Base-by-base conservation (phyloP, 2,797 vertebrate genomes). In the Crocidura indochinensis region DNA sequence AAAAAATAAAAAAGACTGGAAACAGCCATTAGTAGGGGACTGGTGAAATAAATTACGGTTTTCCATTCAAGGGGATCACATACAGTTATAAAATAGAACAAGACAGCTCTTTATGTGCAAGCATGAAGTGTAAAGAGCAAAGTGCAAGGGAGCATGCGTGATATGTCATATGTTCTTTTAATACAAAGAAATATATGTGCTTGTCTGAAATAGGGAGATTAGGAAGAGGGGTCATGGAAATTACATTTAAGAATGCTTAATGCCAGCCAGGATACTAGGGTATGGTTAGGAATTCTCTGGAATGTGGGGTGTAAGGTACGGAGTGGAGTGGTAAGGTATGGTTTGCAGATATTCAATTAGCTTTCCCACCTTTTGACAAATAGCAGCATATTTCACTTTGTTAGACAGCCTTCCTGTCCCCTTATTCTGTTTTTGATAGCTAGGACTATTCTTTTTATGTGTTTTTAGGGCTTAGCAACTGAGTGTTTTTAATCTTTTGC, bases 31-130 rank as follows among this genome's bases (percentile, higher is more conserved):
- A 75, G 0, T 65, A 68, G 89, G n/a, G n/a, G n/a, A 53, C 38
- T 80, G 81, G 62, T 79, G 90, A 88, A 90, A 84, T 81, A 91
- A 92, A 86, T 92, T 92, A 83, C 60, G 62, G 38, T 56, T 77
- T 88, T 79, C 47, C 67, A 73, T 84, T 78, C 64, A 69, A 3
- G 49, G 47, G 27, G 46, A 38, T 53, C 65, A 47, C 65, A 67
- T 22, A 53, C 15, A 51, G 65, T 72, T 72, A 22, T 64, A 29
- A 88, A 72, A 60, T 44, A 84, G 87, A 88, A 53, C 10, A 49
- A 88, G 73, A 71, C 19, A 46, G 24, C 56, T 67, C 46, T 82
- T 31, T 72, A 29, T 46, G 86, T 89, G 68, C 60, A 74, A 76
- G 38, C 85, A 76, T 22, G 15, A 81, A 38, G 68, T 75, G n/a